Base-by-base conservation (phyloP, 2,888 invertebrate species). In the Metallyticus violacea region DNA sequence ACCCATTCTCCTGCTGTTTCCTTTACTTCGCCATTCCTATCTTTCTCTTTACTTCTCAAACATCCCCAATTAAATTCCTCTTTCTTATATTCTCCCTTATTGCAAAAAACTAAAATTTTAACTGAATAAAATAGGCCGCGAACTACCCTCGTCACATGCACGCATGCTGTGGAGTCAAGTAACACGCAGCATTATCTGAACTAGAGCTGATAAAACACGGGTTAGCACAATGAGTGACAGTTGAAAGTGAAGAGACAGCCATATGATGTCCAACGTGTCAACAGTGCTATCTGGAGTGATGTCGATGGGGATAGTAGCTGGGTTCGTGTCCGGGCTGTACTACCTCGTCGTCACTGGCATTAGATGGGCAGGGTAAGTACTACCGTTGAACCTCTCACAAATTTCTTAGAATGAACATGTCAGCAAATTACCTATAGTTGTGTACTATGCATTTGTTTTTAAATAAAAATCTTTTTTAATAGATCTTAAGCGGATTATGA, bases 241-340 rank as follows among this genome's bases (percentile, higher is more conserved):
- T 62, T 62, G 22, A 62, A 15, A 1, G 78, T 78, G 25, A 78
- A 9, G 7, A n/a, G 78, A 7, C 15, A 79, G 79, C 2, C 6
- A 28, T 2, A 62, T 40, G 28, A 82, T 85, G 87, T 83, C 87
- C 6, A 86, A 78, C 77, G 85, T 88, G 30, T 86, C 87, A 77
- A 76, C 87, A 30, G 40, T 88, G 27, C 62, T 88, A 40, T 85
- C 88, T n/a, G 86, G 88, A 25, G 94, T 95, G 7, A 92, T 95
- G 88, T 95, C 95, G 89, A 92, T 95, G 77, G 94, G 95, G 62
- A 93, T 95, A 81, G 91, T 95, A 82, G 95, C 94, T n/a, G 95
- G 95, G 9, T 93, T 95, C 88, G 93, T 95, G 30, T 95, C 95
- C 7, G 95, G 95, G 76, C 94, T 95, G 30, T 95, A 94, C 91